phyloP scores from a whole-genome alignment of 2,888 invertebrate genomes.

The Melinopterus prodromus region DNA sequence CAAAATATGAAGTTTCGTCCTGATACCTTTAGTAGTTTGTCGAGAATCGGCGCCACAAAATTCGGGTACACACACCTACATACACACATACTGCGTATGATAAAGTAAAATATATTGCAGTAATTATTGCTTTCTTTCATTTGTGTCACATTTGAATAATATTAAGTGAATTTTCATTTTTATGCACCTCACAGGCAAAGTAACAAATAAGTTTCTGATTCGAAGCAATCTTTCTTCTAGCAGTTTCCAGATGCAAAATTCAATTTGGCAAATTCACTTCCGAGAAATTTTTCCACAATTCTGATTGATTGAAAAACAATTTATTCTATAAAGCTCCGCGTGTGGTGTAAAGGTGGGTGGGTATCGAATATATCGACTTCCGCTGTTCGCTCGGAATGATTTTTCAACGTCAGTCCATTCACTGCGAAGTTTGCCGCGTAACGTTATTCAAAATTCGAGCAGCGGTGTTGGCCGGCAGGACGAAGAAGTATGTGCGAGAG shows the following conservation, averaged over 20 bases:
- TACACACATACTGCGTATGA: no score
- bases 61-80: no score
- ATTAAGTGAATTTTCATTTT: no score
- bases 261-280: background rate
- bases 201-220: background rate
- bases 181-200: background rate
- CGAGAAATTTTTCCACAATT: background rate
- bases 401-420: background rate
- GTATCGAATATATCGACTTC: background rate
- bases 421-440: background rate
- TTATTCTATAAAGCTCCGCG: background rate
- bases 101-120: no score
- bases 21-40: no score
- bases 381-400: background rate
- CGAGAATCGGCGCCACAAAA: no score
- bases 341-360: background rate
- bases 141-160: no score
- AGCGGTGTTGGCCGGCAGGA: background rate
- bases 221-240: background rate
- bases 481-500: background rate
- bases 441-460: background rate
- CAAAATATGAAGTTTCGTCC: no score
- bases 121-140: no score
- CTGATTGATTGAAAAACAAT: background rate
- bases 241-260: background rate